Base-by-base conservation (phyloP, 2,797 vertebrate genomes). In the Scarus forsteni region DNA sequence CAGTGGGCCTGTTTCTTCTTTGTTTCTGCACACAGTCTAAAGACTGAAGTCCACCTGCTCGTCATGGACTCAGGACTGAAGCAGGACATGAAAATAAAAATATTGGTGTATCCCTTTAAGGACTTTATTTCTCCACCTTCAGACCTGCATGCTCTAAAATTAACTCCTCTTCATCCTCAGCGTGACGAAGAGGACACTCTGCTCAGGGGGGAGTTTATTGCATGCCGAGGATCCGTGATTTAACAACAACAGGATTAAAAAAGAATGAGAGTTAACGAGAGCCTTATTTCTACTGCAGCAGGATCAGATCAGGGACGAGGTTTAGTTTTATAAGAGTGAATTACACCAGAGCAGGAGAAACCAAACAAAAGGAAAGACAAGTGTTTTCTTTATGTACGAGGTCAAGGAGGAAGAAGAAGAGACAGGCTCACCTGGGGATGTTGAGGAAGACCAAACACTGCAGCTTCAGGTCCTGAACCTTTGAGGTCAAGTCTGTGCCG, bases 401-500 rank as follows among this genome's bases (percentile, higher is more conserved):
- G 27, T 27, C 4, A 4, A 27, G 27, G 27, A 27, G 2, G 4
- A 27, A 27, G 27, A 27, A 27, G 27, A 27, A 27, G 27, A 4
- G 27, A 27, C 27, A 27, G 27, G 16, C 3, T 66, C 16, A 81
- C 54, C 97, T 97, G 84, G 97, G 97, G 82, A 99, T 99, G 90
- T 99, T 99, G 83, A 99, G 95, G 89, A 99, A 99, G 73, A 98
- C 96, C 50, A 99, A 88, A 87, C 97, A 99, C 88, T 98, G 97
- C 27, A 98, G 95, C 85, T 98, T 99, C 76, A 98, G 89, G 73
- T 99, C 97, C 87, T 98, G 97, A 67, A 98, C 96, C 90, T 98
- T 99, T 44, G 96, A 94, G 10, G 97, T 99, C 85, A 99, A 81
- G 92, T 99, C 97, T 11, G 88, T 94, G 15, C 95, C 97, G 0